A percentile compares a stretch with the other conserved stretches of the same genome.
Evolutionary conservation across 2,888 invertebrate species (phyloP).

Genomic region (Scelioninae gen. 1): DNA sequence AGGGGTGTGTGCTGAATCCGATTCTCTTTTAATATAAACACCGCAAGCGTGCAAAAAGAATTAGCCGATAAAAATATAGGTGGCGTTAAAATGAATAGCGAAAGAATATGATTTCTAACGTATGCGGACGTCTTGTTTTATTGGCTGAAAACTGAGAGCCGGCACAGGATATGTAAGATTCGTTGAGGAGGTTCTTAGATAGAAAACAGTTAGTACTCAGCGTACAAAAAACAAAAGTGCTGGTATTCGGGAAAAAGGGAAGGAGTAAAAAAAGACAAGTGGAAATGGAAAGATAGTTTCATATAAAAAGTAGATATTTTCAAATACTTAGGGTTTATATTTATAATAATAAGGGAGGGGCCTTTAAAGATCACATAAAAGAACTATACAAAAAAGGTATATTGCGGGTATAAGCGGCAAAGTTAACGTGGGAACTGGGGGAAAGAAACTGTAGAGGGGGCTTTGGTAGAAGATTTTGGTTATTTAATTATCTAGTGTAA

Average conservation of each 20-base stretch:
- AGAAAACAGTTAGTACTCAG: not conserved
- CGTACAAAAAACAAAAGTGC: constrained; percentile 1
- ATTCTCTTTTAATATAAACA: not conserved
- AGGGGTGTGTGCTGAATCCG: constrained; percentile 6
- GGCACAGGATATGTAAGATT: not conserved
- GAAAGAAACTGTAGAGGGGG: not conserved
- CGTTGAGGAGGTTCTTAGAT: not conserved
- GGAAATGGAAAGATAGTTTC: not conserved
- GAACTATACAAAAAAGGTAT: constrained; percentile 1
- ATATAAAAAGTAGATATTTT: not conserved
- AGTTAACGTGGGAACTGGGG: constrained; percentile 1
- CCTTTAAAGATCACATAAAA: not conserved
- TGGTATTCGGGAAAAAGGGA: not conserved
- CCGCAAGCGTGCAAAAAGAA: not conserved
- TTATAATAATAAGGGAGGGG: no score
- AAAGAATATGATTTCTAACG: not conserved
- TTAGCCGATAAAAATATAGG: not conserved
- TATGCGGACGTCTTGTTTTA: not conserved
- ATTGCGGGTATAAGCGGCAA: not conserved
- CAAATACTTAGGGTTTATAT: not conserved
- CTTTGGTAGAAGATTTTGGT: constrained; percentile 19
- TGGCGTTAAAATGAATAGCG: not conserved
- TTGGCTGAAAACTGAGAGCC: not conserved
- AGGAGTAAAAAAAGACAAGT: not conserved
- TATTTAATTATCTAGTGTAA: constrained; percentile 8